Evolutionary conservation across 2,797 vertebrate species (phyloP), one percentile per base, ranked within the genome.

Genomic region (Sebastiscus tertius): DNA sequence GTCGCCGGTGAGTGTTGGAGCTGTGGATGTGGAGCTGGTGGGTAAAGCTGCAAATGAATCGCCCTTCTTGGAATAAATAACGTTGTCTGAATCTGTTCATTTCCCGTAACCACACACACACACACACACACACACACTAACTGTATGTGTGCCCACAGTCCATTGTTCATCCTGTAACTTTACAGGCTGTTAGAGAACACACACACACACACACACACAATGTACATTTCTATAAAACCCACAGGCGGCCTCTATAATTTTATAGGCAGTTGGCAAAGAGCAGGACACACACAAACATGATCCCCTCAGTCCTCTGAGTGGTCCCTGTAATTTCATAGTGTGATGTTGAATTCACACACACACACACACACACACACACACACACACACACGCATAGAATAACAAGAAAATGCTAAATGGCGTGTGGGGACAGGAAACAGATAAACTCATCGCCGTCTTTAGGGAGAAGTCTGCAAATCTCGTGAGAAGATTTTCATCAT

Each of bases 261-360:
- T 62, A 82, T 16, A 75, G 67, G 54, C 70, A 77, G 54, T 79
- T 59, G 64, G 74, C 62, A 75, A 34, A 65, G 27, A 85, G 20
- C n/a, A 55, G 55, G 29, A 72, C 72, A 81, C 67, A 65, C 67
- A 73, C 76, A 82, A 68, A 80, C 74, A 58, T 6, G 54, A 64
- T 56, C 29, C 13, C 31, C 26, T 67, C 63, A 16, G 22, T 73
- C 65, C 75, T 31, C 60, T 58, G 18, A 49, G 8, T 13, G 2
- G 1, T 67, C 71, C 80, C 89, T 87, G 75, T 89, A 83, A 90
- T 86, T 80, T 79, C 52, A 64, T 8, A 54, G 52, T 42, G 58
- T 27, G 31, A 82, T 52, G 58, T 39, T 54, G 64, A 72, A 36
- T 80, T 78, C 75, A 8, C 20, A 64, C 27, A 56, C 34, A 46